Evolutionary conservation across 64 coral and sea anemone species (phyloP), one percentile per base, ranked within the genome.

Genomic region (Anthopleura sola): DNA sequence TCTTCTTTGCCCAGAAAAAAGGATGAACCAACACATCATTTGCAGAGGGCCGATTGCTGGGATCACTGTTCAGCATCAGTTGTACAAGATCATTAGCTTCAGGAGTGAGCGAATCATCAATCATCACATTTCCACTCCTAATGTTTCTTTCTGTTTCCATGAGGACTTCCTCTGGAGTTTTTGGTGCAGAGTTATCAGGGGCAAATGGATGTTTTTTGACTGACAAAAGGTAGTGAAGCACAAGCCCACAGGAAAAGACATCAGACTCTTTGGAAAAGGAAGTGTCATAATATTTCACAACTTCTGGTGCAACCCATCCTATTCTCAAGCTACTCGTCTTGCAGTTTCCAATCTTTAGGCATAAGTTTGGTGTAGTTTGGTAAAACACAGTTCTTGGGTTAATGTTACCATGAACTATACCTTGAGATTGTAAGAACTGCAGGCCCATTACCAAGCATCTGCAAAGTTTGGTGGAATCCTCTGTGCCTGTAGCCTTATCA

Each of bases 201-300:
- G 60, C n/a, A 26, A 66, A 66, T 66, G 60, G 60, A 66, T 66
- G n/a, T 26, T 66, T 28, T 11, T 66, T 66, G n/a, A 5, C n/a
- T 66, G 60, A 66, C 5, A 66, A 23, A 66, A 66, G 23, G 6
- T 66, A 83, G 89, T 88, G 31, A 90, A 84, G 38, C 18, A 36
- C 36, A 79, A 92, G 53, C 47, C 46, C 54, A 90, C 75, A 53
- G 60, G 23, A 78, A 71, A 83, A 37, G 85, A 64, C 77, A 36
- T 24, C 81, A 64, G 46, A 37, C 64, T 66, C 28, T 76, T 17
- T 48, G 83, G 56, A 53, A 82, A 17, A 26, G 4, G 60, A 31
- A 10, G 60, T n/a, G 3, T 24, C 7, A 23, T 23, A n/a, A n/a
- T n/a, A 4, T 24, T 46, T 68, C n/a, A 66, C 8, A 7, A 29